phyloP scores from a whole-genome alignment of 2,797 vertebrate species.

The Gambusia yucatana region DNA sequence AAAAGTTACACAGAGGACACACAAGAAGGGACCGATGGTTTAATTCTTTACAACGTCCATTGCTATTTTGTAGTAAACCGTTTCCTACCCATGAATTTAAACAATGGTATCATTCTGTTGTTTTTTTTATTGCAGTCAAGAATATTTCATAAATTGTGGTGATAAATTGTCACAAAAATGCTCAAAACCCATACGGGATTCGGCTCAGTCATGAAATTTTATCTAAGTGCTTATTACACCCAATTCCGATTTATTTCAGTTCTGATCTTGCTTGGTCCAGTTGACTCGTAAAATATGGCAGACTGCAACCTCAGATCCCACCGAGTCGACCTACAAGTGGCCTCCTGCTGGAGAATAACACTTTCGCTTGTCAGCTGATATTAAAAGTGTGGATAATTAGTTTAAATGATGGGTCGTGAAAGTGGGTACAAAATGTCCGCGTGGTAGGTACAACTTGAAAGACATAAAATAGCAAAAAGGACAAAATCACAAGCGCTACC shows the following conservation, averaged over 20 bases:
- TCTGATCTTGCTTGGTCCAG: background rate
- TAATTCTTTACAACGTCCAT: background rate
- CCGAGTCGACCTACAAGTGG: background rate
- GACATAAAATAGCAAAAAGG: background rate
- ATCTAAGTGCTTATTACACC: background rate
- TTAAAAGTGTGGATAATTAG: background rate
- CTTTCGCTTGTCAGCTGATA: background rate
- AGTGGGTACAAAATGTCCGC: background rate
- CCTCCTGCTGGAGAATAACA: background rate
- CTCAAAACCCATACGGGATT: background rate
- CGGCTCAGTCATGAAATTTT: background rate
- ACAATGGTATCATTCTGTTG: background rate
- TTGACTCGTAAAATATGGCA: background rate
- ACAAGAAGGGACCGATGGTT: background rate
- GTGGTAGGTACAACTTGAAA: background rate
- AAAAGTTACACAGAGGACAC: background rate
- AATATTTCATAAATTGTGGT: background rate
- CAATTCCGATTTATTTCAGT: background rate
- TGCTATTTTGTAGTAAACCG: background rate
- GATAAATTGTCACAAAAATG: background rate
- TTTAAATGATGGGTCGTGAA: background rate
- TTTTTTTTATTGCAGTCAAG: background rate
- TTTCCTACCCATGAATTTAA: background rate
- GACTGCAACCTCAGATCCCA: background rate
- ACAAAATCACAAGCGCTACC: background rate